Evolutionary conservation across 2,888 invertebrate species (phyloP).

Genomic region (Myopa testacea): DNA sequence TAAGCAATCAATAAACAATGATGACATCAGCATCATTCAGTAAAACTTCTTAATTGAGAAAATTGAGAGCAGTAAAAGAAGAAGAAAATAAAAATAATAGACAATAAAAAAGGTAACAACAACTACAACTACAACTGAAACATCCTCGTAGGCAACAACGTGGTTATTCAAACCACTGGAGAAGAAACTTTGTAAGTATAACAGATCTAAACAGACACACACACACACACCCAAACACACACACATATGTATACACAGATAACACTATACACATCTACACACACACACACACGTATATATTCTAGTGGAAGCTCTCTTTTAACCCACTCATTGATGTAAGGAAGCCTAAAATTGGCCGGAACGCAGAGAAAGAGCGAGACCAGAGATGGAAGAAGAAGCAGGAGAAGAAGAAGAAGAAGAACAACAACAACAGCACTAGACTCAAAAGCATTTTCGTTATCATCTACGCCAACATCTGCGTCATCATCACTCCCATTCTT

Average conservation of each 20-base stretch:
- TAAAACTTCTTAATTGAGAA: background rate
- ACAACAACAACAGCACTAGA: background rate
- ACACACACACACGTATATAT: too few species aligned
- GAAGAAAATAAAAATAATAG: too few species aligned
- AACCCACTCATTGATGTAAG: background rate
- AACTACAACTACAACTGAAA: background rate
- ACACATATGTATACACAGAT: too few species aligned
- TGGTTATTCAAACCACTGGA: background rate
- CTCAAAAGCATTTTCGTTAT: slow-evolving; percentile 3
- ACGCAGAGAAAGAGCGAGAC: background rate
- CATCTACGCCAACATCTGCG: background rate
- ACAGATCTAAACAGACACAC: background rate
- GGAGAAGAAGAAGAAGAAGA: background rate
- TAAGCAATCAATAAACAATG: slow-evolving; percentile 2
- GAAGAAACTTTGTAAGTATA: background rate
- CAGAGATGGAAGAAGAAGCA: background rate
- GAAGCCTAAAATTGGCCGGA: background rate
- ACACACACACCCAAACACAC: background rate
- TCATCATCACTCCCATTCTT: too few species aligned
- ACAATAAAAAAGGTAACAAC: background rate
- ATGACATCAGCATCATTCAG: slow-evolving; percentile 7
- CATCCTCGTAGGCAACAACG: background rate
- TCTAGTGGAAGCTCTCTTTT: background rate
- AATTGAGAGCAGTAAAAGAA: background rate
- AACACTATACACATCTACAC: too few species aligned